Base-by-base conservation (phyloP, 1,140 invertebrate species). In the Berghia stephanieae region DNA sequence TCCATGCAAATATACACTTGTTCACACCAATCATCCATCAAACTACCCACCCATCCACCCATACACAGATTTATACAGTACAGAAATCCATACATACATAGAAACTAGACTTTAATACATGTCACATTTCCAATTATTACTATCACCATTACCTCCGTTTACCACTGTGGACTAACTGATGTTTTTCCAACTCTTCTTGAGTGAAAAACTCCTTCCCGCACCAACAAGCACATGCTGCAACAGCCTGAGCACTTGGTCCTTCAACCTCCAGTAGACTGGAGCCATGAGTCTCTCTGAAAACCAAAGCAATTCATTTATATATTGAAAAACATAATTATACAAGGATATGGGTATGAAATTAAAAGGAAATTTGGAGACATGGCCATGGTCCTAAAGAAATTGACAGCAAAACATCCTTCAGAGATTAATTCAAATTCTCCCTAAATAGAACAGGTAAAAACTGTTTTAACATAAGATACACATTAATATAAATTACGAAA, bases 141-240 rank as follows among this genome's bases (percentile, higher is more conserved):
- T n/a, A n/a, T n/a, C n/a, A n/a, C n/a, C n/a, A n/a, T n/a, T n/a
- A n/a, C n/a, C n/a, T n/a, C n/a, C n/a, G n/a, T n/a, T n/a, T n/a
- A n/a, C n/a, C n/a, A n/a, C n/a, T n/a, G n/a, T 10, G 8, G 27
- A 44, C 74, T 38, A 60, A 27, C 55, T 76, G 67, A 34, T 76
- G 74, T 42, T 44, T 38, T 4, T 68, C 31, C 40, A 76, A 34
- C 24, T 76, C 74, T n/a, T 76, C 63, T 18, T 76, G 60, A 34
- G 74, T 46, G 31, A 76, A 31, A 34, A 76, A 76, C 63, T 76
- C 74, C 40, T 44, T 57, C 16, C 74, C 74, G 40, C 74, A 76
- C 60, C 63, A 76, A 24, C 74, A 76, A 60, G 67, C 60, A 27
- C 60, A 76, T 13, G 52, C 36, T 10, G 60, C 74, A 43, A 68